These are phyloP conservation scores for Anoplolepis gracilipes DNA, from an alignment of 1,140 invertebrate genomes.

Conservation along the genomic window DNA sequence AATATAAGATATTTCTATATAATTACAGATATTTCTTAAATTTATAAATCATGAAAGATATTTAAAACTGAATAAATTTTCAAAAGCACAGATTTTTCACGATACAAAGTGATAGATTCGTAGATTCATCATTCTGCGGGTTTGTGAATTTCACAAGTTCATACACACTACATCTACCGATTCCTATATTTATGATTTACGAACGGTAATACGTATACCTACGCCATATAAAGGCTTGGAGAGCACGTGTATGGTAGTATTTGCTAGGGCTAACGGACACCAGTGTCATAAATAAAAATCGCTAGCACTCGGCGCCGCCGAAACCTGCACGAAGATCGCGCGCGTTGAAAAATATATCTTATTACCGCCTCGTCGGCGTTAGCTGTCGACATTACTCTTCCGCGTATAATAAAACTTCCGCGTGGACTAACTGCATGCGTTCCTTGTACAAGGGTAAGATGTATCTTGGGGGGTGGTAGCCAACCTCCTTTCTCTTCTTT, in stretches of 20 bases:
- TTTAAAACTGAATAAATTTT: neutral
- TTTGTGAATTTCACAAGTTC: neutral
- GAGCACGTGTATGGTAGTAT: conserved; percentile 25
- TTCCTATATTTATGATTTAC: conserved; percentile 32
- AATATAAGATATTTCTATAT: too few relatives aligned
- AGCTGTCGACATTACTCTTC: conserved; percentile 60
- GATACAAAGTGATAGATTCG: neutral
- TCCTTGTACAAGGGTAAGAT: conserved; percentile 19
- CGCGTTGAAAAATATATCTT: conserved; percentile 60
- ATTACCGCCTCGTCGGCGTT: conserved; percentile 58
- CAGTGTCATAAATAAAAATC: conserved; percentile 55
- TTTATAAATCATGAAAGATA: neutral
- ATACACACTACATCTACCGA: neutral
- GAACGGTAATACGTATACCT: conserved; percentile 21
- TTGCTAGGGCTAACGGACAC: conserved; percentile 30
- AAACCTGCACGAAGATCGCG: conserved; percentile 44
- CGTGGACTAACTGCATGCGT: conserved; percentile 58
- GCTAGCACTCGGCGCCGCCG: conserved; percentile 38
- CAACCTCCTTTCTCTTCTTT: neutral
- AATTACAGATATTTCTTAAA: neutral
- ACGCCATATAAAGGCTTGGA: neutral
- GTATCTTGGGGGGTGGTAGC: conserved; percentile 10
- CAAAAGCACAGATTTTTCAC: neutral
- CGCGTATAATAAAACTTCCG: conserved; percentile 60
- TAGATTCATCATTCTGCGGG: neutral